These are phyloP conservation scores for Catocala nupta DNA, from an alignment of 2,888 invertebrate genomes.

Conservation along the genomic window DNA sequence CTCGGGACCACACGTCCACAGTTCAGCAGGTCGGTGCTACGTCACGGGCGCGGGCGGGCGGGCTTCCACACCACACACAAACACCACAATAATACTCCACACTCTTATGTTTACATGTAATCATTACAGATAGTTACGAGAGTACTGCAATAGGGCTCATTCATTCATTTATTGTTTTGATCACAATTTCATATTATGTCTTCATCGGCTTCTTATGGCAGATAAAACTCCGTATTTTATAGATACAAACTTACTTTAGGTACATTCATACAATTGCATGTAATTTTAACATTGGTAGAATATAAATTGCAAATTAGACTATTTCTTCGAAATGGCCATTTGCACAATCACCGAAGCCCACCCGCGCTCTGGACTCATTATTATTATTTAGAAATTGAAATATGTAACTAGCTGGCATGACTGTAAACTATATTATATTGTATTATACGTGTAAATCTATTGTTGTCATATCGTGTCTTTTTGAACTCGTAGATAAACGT, in stretches of 20 bases:
- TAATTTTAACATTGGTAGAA: constrained; percentile 28
- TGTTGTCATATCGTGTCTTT: no score
- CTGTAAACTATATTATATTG: background rate
- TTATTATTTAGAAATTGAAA: constrained; percentile 20
- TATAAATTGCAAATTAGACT: constrained; percentile 26
- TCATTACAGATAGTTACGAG: constrained; percentile 37
- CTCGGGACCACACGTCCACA: constrained; percentile 93
- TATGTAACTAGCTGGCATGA: background rate
- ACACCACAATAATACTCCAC: constrained; percentile 44
- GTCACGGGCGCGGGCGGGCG: constrained; percentile 80
- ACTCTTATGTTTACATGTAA: constrained; percentile 49
- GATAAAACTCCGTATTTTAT: constrained; percentile 12
- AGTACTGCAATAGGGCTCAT: constrained; percentile 38
- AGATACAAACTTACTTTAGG: constrained; percentile 36
- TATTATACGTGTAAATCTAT: background rate
- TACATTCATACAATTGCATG: constrained; percentile 58
- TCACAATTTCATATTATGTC: constrained; percentile 29
- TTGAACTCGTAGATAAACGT: background rate
- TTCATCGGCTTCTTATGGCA: constrained; percentile 24
- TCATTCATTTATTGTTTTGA: constrained; percentile 34
- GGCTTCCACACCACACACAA: constrained; percentile 60
- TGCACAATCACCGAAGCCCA: constrained; percentile 72
- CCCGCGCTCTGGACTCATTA: constrained; percentile 69
- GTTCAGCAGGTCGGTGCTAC: constrained; percentile 93
- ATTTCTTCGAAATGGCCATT: constrained; percentile 39